Evolutionary conservation across 1,140 invertebrate species (phyloP), one percentile per base, ranked within the genome.

Genomic region (Geopemphigus sp.): DNA sequence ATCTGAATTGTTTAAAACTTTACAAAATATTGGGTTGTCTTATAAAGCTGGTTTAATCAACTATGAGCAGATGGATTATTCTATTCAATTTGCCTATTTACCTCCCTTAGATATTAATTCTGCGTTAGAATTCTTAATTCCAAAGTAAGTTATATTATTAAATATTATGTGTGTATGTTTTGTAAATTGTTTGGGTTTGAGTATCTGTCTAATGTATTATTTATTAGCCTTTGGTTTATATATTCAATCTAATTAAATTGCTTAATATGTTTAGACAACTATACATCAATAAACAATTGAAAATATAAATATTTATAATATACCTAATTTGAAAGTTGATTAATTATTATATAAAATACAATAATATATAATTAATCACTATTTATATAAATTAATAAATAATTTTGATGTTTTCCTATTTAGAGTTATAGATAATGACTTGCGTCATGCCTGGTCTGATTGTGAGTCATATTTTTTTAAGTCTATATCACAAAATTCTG

Each of bases 1-100:
- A 0, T 89, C 92, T 0, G 93, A 96, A 87, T 87, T 97, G 29
- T 97, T 96, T 83, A 94, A 93, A 84, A 87, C 88, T 17, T 86
- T 98, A 0, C 85, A 88, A 1, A 87, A 88, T 73, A 86, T 93
- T 82, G 94, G 94, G 0, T 83, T 97, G 1, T 95, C 92, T 11
- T 95, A 94, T 83, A 89, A 92, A 80, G 90, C 89, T 5, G 95
- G 95, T 4, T 85, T 92, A 1, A 85, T 90, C 32, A 32, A 39
- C 0, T 80, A 68, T 22, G 78, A 72, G 26, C 26, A 80, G 53
- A 61, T 63, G 10, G 70, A 82, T 74, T 24, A 45, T 80, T 68
- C 78, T 15, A 12, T 74, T 24, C 82, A 85, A 6, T 84, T 88
- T 17, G 82, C 85, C 61, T 85, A 87, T 0, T 84, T 89, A 68